A percentile compares a stretch with the other conserved stretches of the same genome.
Evolutionary conservation across 2,888 invertebrate genomes (phyloP).

Genomic region (Lydus trimaculatus): DNA sequence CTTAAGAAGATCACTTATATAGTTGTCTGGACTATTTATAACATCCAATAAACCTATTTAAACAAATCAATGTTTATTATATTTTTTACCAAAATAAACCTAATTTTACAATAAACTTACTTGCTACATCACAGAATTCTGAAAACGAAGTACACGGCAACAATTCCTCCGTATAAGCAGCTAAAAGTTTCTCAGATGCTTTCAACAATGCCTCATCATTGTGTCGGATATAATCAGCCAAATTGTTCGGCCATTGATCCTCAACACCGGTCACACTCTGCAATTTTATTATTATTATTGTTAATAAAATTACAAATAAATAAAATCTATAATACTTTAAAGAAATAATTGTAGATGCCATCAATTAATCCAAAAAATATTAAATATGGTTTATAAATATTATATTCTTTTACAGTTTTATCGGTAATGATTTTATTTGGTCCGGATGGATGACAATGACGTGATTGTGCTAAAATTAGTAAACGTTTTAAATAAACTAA

Average conservation of each 20-base stretch:
- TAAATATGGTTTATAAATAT: constrained; percentile 84
- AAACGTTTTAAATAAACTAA: constrained; percentile 78
- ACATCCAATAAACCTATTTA: constrained; percentile 70
- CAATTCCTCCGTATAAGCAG: constrained; percentile 85
- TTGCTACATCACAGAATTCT: constrained; percentile 93
- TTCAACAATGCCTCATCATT: constrained; percentile 92
- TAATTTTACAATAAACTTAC: constrained; percentile 61
- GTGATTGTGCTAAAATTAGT: constrained; percentile 78
- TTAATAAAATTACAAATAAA: not conserved
- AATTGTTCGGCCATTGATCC: constrained; percentile 87
- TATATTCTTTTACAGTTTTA: constrained; percentile 70
- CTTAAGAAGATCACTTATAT: constrained; percentile 65
- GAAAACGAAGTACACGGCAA: constrained; percentile 88
- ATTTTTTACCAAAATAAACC: constrained; percentile 10
- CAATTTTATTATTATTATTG: constrained; percentile 35
- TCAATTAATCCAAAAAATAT: constrained; percentile 88
- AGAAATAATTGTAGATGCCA: constrained; percentile 83
- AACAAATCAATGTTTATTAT: constrained; percentile 23
- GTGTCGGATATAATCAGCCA: constrained; percentile 93
- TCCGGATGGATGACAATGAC: constrained; percentile 72
- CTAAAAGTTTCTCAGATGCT: constrained; percentile 83
- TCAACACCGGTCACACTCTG: constrained; percentile 76
- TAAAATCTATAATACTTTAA: constrained; percentile 70
- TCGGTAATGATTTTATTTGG: constrained; percentile 65
- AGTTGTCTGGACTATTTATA: constrained; percentile 71